phyloP scores from a whole-genome alignment of 1,140 invertebrate genomes.

The Macrobrachium nipponense region DNA sequence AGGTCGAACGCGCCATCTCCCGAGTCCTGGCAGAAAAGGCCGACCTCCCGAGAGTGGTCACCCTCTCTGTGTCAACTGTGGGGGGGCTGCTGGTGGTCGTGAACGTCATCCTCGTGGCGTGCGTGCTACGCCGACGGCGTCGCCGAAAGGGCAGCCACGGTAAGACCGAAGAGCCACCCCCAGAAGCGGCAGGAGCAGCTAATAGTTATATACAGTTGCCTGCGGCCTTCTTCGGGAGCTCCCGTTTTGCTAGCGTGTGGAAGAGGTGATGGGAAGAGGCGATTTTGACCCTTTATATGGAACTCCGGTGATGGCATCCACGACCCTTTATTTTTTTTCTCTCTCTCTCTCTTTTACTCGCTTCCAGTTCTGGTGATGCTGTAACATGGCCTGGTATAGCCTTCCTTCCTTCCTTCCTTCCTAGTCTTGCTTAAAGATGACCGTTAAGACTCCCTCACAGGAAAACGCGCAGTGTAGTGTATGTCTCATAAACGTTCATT shows the following conservation, averaged over 20 bases:
- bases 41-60: conserved; percentile 81
- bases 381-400: too few species aligned
- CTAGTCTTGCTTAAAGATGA: neutral
- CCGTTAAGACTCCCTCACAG: too few species aligned
- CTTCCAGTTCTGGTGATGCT: too few species aligned
- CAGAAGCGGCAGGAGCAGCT: too few species aligned
- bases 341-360: too few species aligned
- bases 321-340: too few species aligned
- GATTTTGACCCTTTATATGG: neutral
- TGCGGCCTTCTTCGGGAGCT: neutral
- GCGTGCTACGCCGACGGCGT: conserved; percentile 81
- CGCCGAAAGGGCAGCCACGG: conserved; percentile 55
- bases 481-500: too few species aligned
- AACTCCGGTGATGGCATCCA: neutral
- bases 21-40: conserved; percentile 77
- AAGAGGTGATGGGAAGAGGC: neutral
- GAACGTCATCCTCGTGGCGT: conserved; percentile 88
- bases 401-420: neutral
- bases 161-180: conserved; percentile 9
- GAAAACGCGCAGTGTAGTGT: too few species aligned
- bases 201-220: too few species aligned
- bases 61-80: conserved; percentile 83
- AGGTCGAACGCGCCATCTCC: conserved; percentile 72
- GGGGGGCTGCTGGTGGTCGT: conserved; percentile 80
- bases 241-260: neutral